Conservation (phyloP, 2,797 vertebrate species). For the Falco biarmicus region DNA sequence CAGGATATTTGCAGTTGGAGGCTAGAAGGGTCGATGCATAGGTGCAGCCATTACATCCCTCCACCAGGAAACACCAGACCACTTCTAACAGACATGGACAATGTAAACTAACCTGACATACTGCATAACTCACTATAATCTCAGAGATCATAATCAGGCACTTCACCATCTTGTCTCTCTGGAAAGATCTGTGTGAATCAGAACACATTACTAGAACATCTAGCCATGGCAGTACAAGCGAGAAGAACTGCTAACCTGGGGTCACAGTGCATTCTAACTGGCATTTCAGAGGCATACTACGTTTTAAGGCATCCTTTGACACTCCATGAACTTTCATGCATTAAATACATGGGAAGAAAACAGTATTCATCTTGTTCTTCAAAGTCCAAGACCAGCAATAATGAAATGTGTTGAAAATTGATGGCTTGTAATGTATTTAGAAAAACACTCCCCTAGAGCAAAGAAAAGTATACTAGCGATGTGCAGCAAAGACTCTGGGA, state of each 20-base stretch:
- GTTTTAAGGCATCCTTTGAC: background rate
- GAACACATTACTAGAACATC: background rate
- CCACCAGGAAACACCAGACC: background rate
- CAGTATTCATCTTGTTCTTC: background rate
- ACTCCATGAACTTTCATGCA: background rate
- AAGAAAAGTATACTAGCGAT: background rate
- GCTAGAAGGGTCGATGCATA: background rate
- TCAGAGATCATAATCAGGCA: background rate
- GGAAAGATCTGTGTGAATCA: background rate
- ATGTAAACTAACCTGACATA: background rate
- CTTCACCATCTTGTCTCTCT: background rate
- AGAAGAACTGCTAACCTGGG: background rate
- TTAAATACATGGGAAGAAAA: background rate
- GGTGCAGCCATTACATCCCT: background rate
- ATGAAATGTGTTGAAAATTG: background rate
- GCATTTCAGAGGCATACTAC: background rate
- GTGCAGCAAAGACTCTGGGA: background rate
- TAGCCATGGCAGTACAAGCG: background rate
- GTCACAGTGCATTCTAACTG: too few relatives aligned
- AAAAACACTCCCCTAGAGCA: background rate
- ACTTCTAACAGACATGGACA: background rate
- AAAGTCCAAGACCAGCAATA: background rate
- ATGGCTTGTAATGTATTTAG: background rate
- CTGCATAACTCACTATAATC: background rate
- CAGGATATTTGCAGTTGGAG: background rate